Conservation (phyloP, 2,113 vertebrate species). For the Pantherophis guttatus region DNA sequence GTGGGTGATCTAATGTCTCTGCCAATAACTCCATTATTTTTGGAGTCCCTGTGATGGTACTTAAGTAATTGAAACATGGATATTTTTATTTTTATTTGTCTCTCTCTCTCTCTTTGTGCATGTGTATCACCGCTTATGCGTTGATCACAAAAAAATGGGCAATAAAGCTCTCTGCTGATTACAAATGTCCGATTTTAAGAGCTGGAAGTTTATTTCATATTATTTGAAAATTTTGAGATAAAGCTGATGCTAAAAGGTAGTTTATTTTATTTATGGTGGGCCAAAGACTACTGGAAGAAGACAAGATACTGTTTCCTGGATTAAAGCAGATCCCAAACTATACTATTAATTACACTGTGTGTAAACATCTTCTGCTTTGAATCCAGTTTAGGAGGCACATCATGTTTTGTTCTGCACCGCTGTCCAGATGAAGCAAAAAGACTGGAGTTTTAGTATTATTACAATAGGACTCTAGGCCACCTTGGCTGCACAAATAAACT, state of each 20-base stretch:
- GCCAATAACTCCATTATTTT: slow-evolving; percentile 46
- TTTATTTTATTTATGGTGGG: not conserved
- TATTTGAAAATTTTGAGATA: not conserved
- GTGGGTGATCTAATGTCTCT: slow-evolving; percentile 51
- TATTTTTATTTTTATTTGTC: not conserved
- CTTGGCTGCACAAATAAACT: not conserved
- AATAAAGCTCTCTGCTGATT: not conserved
- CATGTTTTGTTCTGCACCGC: not conserved
- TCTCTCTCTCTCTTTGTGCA: no score
- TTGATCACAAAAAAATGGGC: no score
- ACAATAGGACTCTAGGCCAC: not conserved
- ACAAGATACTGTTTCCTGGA: not conserved
- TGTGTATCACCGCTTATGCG: not conserved
- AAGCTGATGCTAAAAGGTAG: not conserved
- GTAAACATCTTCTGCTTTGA: not conserved
- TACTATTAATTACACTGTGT: not conserved
- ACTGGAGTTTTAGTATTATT: not conserved
- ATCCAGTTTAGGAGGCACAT: not conserved
- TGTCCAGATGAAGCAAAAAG: not conserved
- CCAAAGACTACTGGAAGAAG: not conserved
- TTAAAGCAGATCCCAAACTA: not conserved
- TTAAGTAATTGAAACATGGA: slow-evolving; percentile 23
- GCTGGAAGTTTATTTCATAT: not conserved
- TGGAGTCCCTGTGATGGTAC: slow-evolving; percentile 20
- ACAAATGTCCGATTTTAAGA: not conserved